A percentile compares a stretch with the other conserved stretches of the same genome.
Evolutionary conservation across 37 sponge, comb jelly and placozoan species (phyloP).

Genomic region (Bolinopsis microptera): DNA sequence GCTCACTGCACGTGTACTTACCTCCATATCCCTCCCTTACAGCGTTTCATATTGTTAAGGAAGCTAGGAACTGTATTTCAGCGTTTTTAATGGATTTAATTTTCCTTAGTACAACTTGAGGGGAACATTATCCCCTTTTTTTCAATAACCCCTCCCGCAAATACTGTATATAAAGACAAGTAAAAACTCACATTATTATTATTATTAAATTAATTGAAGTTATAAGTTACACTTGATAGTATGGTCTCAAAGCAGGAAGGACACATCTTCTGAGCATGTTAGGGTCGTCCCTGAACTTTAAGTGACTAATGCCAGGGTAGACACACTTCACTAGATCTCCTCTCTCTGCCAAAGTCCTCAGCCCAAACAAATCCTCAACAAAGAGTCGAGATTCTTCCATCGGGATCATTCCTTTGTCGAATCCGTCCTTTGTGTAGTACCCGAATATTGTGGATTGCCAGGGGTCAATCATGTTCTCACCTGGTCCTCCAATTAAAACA

Average conservation of each 20-base stretch:
- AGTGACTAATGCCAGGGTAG: neutral
- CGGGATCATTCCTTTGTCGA: neutral
- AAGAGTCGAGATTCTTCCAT: neutral
- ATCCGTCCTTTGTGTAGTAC: constrained; percentile 1
- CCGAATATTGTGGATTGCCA: constrained; percentile 18
- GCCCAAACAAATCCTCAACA: neutral
- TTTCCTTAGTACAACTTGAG: no score
- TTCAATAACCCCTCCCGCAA: no score
- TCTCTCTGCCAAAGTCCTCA: neutral
- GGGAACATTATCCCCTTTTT: no score
- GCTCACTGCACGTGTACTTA: no score
- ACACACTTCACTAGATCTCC: neutral
- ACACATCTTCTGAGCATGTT: neutral
- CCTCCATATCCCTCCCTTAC: no score
- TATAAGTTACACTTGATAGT: neutral
- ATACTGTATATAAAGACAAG: no score
- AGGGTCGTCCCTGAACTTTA: neutral
- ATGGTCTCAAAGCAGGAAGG: neutral
- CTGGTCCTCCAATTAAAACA: constrained; percentile 8
- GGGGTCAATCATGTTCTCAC: constrained; percentile 11
- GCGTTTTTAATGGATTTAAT: no score
- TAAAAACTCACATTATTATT: no score
- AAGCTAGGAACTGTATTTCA: no score
- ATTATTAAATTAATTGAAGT: no score
- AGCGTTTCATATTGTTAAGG: no score